These are phyloP conservation scores for Pyrocephalus nanus DNA, from an alignment of 2,797 vertebrate species.

Conservation along the genomic window DNA sequence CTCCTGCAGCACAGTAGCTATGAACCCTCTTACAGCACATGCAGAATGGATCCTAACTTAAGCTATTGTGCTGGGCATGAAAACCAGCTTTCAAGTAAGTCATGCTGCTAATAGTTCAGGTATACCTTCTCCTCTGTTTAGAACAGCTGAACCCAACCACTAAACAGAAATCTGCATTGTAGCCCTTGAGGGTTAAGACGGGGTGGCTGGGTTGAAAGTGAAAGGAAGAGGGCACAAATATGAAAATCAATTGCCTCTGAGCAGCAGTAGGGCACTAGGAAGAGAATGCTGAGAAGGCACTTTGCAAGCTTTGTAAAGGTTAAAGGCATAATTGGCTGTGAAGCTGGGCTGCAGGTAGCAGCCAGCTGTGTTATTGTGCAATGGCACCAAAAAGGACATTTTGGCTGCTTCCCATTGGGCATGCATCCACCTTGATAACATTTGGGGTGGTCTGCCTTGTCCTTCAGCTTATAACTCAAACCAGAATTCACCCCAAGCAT, in stretches of 20 bases:
- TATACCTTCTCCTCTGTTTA: neutral
- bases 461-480: neutral
- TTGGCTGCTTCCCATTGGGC: neutral
- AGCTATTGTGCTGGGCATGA: neutral
- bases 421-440: neutral
- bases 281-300: neutral
- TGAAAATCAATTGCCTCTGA: neutral
- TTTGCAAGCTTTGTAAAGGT: neutral
- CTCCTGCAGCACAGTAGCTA: neutral
- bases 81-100: conserved; percentile 9
- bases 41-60: neutral
- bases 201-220: neutral
- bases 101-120: neutral
- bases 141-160: neutral
- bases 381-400: neutral
- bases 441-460: neutral
- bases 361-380: neutral
- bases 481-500: neutral
- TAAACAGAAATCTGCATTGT: neutral
- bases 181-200: neutral
- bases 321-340: neutral
- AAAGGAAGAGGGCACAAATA: neutral
- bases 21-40: neutral
- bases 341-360: neutral
- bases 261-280: neutral